These are phyloP conservation scores for Caloenas nicobarica DNA, from an alignment of 2,113 vertebrate species.

Conservation along the genomic window DNA sequence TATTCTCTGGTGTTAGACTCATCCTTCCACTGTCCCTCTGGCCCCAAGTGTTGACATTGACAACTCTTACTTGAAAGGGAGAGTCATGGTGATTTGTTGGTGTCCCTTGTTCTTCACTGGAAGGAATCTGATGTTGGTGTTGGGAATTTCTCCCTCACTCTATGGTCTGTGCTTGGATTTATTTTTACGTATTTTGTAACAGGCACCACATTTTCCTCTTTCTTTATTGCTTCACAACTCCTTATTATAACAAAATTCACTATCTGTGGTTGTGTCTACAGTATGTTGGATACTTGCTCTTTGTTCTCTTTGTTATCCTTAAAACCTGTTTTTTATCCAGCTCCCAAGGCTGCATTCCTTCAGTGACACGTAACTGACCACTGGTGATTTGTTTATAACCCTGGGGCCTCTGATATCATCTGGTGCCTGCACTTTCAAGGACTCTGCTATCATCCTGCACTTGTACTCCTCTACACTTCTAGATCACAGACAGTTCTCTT, in stretches of 20 bases:
- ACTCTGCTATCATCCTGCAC: neutral
- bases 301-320: neutral
- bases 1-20: neutral
- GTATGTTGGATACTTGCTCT: neutral
- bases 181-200: neutral
- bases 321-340: neutral
- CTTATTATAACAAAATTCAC: neutral
- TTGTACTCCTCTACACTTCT: neutral
- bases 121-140: neutral
- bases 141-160: neutral
- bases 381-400: neutral
- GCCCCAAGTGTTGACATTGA: neutral
- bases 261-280: neutral
- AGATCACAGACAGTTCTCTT: neutral
- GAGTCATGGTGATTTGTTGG: neutral
- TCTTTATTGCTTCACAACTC: neutral
- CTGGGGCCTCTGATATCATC: neutral
- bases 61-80: neutral
- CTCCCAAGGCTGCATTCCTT: neutral
- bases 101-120: neutral
- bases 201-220: neutral
- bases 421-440: neutral
- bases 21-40: neutral
- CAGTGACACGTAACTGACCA: neutral
- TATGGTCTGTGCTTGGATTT: neutral